phyloP scores from a whole-genome alignment of 2,888 invertebrate genomes.

The Cremastobaeus sp. region DNA sequence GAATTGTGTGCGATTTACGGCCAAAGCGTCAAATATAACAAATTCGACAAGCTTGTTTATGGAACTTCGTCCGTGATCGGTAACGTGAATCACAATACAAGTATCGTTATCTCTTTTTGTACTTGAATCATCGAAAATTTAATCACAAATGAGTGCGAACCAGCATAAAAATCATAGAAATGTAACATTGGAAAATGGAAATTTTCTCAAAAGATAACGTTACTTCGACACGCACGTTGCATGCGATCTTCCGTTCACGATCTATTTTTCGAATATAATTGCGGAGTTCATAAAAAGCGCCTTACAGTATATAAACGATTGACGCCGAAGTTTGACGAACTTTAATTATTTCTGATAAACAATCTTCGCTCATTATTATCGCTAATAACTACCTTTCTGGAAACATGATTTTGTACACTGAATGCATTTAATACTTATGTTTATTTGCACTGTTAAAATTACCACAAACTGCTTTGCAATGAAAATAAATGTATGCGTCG shows the following conservation, averaged over 20 bases:
- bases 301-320: constrained; percentile 30
- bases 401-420: constrained; percentile 49
- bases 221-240: constrained; percentile 6
- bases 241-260: constrained; percentile 21
- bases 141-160: too few relatives aligned
- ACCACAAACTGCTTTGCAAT: constrained; percentile 20
- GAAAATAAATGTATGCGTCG: constrained; percentile 31
- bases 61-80: too few relatives aligned
- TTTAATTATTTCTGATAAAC: constrained; percentile 24
- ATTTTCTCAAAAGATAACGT: constrained; percentile 11
- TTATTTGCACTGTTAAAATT: constrained; percentile 15
- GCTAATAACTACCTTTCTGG: constrained; percentile 19
- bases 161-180: too few relatives aligned
- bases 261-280: constrained; percentile 10
- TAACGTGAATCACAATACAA: too few relatives aligned
- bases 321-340: constrained; percentile 6
- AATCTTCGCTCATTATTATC: constrained; percentile 24
- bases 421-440: constrained; percentile 36
- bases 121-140: not conserved
- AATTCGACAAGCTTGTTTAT: too few relatives aligned
- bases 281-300: constrained; percentile 34
- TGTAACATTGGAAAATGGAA: too few relatives aligned
- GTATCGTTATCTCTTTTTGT: too few relatives aligned
- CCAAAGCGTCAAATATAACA: too few relatives aligned
- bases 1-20: too few relatives aligned